These are phyloP conservation scores for Drosophila equinoxialis DNA, from an alignment of 1,140 invertebrate species.

Conservation along the genomic window DNA sequence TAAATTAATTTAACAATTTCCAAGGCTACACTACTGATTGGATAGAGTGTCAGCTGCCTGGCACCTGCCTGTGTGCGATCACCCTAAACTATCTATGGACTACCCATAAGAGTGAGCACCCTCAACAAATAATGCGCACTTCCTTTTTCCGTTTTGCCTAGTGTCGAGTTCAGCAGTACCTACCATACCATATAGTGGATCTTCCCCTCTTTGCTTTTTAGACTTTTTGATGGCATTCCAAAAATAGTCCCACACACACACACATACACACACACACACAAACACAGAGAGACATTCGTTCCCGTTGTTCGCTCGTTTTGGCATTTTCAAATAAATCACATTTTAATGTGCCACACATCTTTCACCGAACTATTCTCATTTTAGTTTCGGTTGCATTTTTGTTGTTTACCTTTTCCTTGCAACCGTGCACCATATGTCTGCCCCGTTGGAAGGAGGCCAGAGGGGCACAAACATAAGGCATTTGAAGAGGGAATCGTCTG, in stretches of 20 bases:
- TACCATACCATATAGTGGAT: background rate
- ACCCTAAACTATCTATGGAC: constrained; percentile 10
- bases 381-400: constrained; percentile 16
- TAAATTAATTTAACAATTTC: constrained; percentile 18
- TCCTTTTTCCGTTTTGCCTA: constrained; percentile 45
- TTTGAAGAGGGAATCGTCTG: background rate
- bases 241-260: constrained; percentile 49
- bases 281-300: background rate
- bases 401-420: constrained; percentile 43
- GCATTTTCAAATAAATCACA: constrained; percentile 62
- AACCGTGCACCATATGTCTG: constrained; percentile 30
- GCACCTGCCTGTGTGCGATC: constrained; percentile 17
- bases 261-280: no score
- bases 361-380: constrained; percentile 33
- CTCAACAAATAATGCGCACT: constrained; percentile 62
- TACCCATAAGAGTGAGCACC: background rate
- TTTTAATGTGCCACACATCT: constrained; percentile 62
- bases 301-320: constrained; percentile 24
- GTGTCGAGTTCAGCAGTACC: constrained; percentile 7
- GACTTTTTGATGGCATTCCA: constrained; percentile 42
- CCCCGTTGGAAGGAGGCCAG: constrained; percentile 9
- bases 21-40: constrained; percentile 15
- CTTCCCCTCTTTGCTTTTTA: no score
- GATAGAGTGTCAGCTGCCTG: constrained; percentile 15
- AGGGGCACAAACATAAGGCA: background rate